A percentile compares a stretch with the other conserved stretches of the same genome.
Evolutionary conservation across 2,797 vertebrate species (phyloP).

Genomic region (Acrossocheilus wenchowensis): DNA sequence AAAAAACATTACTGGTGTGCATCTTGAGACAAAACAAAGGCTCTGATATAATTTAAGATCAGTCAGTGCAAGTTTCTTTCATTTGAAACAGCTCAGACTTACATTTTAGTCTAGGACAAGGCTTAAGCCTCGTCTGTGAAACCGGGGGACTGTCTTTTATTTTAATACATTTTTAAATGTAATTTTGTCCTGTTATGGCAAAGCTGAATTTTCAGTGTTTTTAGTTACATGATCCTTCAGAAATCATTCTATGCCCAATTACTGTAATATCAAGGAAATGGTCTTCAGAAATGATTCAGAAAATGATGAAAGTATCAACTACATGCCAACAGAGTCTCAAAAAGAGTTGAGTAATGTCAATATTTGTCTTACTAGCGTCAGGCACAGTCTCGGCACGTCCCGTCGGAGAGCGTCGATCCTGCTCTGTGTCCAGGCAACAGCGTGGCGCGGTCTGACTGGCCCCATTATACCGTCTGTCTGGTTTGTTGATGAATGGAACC

Average conservation of each 20-base stretch:
- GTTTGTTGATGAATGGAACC: slow-evolving; percentile 52
- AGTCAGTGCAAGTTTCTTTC: no score
- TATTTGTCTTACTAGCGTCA: slow-evolving; percentile 76
- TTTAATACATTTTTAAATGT: background rate
- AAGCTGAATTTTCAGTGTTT: background rate
- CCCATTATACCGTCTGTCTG: slow-evolving; percentile 60
- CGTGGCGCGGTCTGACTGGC: slow-evolving; percentile 40
- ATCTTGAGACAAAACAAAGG: no score
- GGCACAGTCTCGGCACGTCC: slow-evolving; percentile 74
- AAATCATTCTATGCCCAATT: background rate
- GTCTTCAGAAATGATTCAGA: background rate
- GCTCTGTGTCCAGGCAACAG: slow-evolving; percentile 65
- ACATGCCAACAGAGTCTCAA: slow-evolving; percentile 6
- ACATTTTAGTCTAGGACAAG: no score
- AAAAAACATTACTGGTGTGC: no score
- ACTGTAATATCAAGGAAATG: background rate
- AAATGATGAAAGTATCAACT: slow-evolving; percentile 17
- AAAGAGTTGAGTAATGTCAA: slow-evolving; percentile 2
- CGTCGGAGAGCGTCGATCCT: slow-evolving; percentile 76
- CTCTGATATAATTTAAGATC: no score
- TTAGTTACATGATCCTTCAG: background rate
- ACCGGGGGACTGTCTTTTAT: background rate
- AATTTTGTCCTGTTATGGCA: background rate
- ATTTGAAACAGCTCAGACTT: no score
- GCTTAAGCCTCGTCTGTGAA: no score